Evolutionary conservation across 1,140 invertebrate genomes (phyloP).

Genomic region (Pantala flavescens): DNA sequence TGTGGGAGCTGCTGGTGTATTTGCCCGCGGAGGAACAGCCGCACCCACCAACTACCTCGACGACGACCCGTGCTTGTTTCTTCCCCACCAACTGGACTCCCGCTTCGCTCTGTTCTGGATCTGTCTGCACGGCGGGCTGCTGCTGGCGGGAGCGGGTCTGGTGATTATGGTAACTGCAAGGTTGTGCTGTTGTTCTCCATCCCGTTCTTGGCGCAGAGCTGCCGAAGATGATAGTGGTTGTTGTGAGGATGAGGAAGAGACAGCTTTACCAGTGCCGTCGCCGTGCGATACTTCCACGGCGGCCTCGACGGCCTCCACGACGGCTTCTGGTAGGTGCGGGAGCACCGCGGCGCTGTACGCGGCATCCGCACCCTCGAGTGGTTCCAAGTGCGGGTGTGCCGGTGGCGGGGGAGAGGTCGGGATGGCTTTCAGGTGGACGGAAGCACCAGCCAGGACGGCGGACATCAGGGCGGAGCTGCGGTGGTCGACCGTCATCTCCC

Average conservation of each 20-base stretch:
- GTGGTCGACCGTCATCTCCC: constrained; percentile 37
- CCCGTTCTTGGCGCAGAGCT: background rate
- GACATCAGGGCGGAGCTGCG: constrained; percentile 32
- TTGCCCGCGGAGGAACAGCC: constrained; percentile 27
- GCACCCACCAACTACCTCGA: constrained; percentile 26
- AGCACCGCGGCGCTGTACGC: constrained; percentile 24
- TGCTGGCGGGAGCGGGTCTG: constrained; percentile 32
- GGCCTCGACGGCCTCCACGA: constrained; percentile 36
- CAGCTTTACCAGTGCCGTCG: constrained; percentile 27
- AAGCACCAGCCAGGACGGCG: constrained; percentile 19
- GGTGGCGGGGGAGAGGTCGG: background rate
- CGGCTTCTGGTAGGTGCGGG: constrained; percentile 31
- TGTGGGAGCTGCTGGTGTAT: constrained; percentile 37
- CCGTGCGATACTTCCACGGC: constrained; percentile 40
- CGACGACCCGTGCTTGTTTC: constrained; percentile 32
- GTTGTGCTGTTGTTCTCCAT: background rate
- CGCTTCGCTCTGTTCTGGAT: constrained; percentile 41
- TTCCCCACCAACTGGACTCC: constrained; percentile 37
- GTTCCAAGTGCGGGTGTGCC: background rate
- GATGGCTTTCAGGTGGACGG: constrained; percentile 11
- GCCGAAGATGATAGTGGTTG: too few relatives aligned
- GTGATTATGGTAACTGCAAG: constrained; percentile 25
- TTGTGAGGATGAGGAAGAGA: background rate
- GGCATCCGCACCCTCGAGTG: background rate
- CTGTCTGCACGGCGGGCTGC: constrained; percentile 34